Evolutionary conservation across 1,140 invertebrate species (phyloP).

Genomic region (Bombyx mori): ASM3026992v2 NC_085120.1:6627501-6628000

Average conservation of each 20-base stretch:
- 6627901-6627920: conserved; percentile 17
- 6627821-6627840: conserved; percentile 8
- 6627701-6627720: conserved; percentile 10
- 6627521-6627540: too few species aligned
- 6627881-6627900: not conserved
- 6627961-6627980: conserved; percentile 64
- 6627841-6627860: conserved; percentile 5
- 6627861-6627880: conserved; percentile 3
- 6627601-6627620: not conserved
- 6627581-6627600: not conserved
- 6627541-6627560: too few species aligned
- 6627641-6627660: not conserved
- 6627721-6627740: conserved; percentile 10
- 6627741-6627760: conserved; percentile 11
- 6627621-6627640: not conserved
- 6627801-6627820: conserved; percentile 16
- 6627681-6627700: conserved; percentile 7
- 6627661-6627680: not conserved
- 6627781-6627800: conserved; percentile 15
- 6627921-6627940: conserved; percentile 42
- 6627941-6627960: conserved; percentile 16
- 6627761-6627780: conserved; percentile 16
- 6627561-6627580: not conserved
- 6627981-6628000: conserved; percentile 56
- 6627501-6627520: too few species aligned